phyloP scores from a whole-genome alignment of 2,797 vertebrate species.

The Phyllotis vaccarum region DNA sequence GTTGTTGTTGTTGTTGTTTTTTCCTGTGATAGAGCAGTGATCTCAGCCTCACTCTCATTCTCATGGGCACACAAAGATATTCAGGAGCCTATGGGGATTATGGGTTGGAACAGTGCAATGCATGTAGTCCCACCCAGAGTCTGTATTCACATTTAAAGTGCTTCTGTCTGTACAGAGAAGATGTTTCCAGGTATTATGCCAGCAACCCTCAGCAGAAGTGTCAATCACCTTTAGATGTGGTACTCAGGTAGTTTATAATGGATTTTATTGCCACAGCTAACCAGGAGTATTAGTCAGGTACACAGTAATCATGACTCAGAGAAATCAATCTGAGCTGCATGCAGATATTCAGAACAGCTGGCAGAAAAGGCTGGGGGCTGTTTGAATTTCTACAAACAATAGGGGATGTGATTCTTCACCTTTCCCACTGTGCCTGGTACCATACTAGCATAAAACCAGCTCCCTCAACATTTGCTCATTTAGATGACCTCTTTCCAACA shows the following conservation, averaged over 20 bases:
- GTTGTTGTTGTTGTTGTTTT: not conserved
- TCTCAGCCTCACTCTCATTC: not conserved
- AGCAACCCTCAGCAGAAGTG: not conserved
- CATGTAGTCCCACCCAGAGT: not conserved
- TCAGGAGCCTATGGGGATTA: not conserved
- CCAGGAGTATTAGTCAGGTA: not conserved
- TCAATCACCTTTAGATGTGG: slow-evolving; percentile 24
- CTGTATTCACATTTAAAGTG: not conserved
- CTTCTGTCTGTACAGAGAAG: not conserved
- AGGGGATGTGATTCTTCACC: not conserved
- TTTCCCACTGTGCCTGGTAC: not conserved
- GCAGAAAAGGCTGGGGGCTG: not conserved
- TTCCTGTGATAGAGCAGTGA: not conserved
- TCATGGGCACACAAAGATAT: not conserved
- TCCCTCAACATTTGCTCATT: not conserved
- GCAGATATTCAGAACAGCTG: not conserved
- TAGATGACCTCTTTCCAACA: not conserved
- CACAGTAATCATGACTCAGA: slow-evolving; percentile 29
- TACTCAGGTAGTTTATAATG: not conserved
- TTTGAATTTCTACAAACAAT: not conserved
- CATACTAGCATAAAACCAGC: not conserved
- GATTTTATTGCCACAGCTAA: slow-evolving; percentile 60
- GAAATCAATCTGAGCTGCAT: not conserved
- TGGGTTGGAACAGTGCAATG: not conserved
- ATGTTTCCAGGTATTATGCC: not conserved